These are phyloP conservation scores for Drosophila seclusa DNA, from an alignment of 2,888 invertebrate species.

Conservation along the genomic window DNA sequence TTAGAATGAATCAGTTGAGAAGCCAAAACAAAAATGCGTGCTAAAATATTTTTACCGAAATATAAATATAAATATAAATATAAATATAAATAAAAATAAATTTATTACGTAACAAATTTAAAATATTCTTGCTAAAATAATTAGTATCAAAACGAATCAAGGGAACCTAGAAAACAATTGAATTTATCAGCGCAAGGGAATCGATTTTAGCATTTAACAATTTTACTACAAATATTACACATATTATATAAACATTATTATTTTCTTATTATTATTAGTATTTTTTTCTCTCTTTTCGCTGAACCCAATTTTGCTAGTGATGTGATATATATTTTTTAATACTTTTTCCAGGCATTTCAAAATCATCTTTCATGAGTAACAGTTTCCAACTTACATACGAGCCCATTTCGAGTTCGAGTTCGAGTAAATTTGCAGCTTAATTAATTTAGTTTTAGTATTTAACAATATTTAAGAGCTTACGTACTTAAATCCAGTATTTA, in stretches of 20 bases:
- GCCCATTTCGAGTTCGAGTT: background rate
- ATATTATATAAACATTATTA: background rate
- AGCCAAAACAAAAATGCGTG: background rate
- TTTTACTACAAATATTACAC: background rate
- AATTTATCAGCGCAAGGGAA: too few relatives aligned
- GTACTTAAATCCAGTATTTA: constrained; percentile 11
- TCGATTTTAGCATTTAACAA: background rate
- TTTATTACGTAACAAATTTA: background rate
- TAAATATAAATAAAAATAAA: background rate
- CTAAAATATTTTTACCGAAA: background rate
- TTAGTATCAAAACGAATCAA: too few relatives aligned
- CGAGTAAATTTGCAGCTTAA: background rate
- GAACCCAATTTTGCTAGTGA: background rate
- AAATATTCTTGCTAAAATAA: too few relatives aligned
- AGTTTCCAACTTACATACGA: background rate
- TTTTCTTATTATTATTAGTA: too few relatives aligned
- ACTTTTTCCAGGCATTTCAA: background rate
- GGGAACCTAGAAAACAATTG: too few relatives aligned
- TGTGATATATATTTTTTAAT: background rate
- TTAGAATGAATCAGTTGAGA: background rate
- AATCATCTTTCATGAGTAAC: background rate
- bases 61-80: background rate
- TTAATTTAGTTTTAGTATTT: background rate
- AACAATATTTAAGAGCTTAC: constrained; percentile 29
- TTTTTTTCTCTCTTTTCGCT: background rate